phyloP scores from a whole-genome alignment of 1,140 invertebrate genomes.

The Micrasema minimum region DNA sequence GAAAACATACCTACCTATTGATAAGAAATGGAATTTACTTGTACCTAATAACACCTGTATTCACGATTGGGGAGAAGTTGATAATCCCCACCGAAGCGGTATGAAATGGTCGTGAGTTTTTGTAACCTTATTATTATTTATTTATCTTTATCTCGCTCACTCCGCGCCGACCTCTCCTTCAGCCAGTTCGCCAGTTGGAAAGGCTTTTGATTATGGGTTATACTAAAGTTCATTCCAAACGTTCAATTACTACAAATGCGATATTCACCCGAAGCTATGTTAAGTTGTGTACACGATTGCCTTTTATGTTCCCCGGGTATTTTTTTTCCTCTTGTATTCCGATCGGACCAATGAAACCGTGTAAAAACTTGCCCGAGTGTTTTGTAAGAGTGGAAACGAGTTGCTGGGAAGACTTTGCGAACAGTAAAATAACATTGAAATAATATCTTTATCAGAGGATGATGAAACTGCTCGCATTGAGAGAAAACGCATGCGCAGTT shows the following conservation, averaged over 20 bases:
- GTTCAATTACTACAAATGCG: conserved; percentile 50
- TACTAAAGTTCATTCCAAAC: conserved; percentile 47
- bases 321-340: conserved; percentile 35
- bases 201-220: conserved; percentile 51
- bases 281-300: conserved; percentile 38
- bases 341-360: conserved; percentile 28
- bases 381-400: conserved; percentile 1
- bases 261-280: conserved; percentile 49
- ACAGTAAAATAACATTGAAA: neutral
- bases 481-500: neutral
- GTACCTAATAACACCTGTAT: conserved; percentile 13
- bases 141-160: conserved; percentile 27
- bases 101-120: conserved; percentile 19
- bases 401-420: neutral
- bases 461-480: neutral
- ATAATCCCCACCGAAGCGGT: conserved; percentile 19
- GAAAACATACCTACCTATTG: too few species aligned
- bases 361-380: conserved; percentile 11
- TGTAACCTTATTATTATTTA: conserved; percentile 19
- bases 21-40: neutral
- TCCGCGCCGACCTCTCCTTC: conserved; percentile 28
- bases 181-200: conserved; percentile 22
- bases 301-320: conserved; percentile 44
- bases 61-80: conserved; percentile 9
- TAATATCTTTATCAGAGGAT: neutral